A percentile compares a stretch with the other conserved stretches of the same genome.
Conservation (phyloP, 2,113 vertebrate species). For the Salminus brasiliensis region DNA sequence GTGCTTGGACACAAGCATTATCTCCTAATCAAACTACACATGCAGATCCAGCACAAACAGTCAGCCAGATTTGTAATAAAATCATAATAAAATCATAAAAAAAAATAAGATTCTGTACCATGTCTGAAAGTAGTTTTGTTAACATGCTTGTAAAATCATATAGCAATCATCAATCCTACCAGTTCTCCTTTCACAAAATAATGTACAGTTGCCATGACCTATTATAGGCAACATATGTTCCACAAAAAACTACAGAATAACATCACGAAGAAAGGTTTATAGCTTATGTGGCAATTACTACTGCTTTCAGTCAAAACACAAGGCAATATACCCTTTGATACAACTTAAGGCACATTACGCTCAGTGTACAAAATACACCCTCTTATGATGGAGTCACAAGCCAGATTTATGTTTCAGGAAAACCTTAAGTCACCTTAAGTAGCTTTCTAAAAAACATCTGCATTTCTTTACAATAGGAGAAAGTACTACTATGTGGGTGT, state of each 20-base stretch:
- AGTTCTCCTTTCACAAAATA: no score
- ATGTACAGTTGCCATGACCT: no score
- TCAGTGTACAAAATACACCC: background rate
- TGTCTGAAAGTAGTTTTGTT: no score
- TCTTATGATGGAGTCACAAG: background rate
- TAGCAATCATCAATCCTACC: no score
- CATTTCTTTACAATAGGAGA: background rate
- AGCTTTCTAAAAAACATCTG: background rate
- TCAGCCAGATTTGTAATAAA: background rate
- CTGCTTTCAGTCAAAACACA: background rate
- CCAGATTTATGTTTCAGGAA: background rate
- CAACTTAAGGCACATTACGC: no score
- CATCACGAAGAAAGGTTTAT: no score
- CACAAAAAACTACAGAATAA: no score
- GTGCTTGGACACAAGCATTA: conserved; percentile 8
- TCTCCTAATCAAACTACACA: background rate
- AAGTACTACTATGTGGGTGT: conserved; percentile 2
- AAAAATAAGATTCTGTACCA: no score
- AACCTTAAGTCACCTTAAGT: background rate
- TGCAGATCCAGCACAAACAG: background rate
- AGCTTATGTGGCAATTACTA: background rate
- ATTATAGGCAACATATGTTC: no score
- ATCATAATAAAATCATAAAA: background rate
- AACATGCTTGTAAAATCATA: no score
- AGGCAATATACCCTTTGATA: background rate